Percentiles rank a stretch among this genome's conserved stretches.
These are phyloP conservation scores for Streblospio benedicti DNA, from an alignment of 1,140 invertebrate species.

Conservation along the genomic window DNA sequence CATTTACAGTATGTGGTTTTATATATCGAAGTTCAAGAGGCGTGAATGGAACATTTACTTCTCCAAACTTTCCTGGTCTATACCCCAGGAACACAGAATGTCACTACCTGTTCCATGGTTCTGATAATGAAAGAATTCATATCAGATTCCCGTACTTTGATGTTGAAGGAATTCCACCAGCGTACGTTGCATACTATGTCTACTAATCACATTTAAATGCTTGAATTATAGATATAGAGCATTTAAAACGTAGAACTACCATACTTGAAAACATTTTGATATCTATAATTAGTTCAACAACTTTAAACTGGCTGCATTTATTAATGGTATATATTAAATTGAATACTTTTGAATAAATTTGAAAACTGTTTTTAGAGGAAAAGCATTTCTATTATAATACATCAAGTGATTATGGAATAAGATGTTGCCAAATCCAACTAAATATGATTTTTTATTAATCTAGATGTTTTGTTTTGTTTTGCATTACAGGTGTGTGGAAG, in stretches of 20 bases:
- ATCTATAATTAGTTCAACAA: too few species aligned
- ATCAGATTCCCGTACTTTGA: slow-evolving; percentile 76
- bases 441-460: background rate
- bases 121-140: slow-evolving; percentile 67
- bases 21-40: slow-evolving; percentile 60
- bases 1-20: slow-evolving; percentile 50
- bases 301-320: too few species aligned
- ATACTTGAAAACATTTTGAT: too few species aligned
- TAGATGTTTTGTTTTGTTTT: slow-evolving; percentile 5
- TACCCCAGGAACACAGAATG: slow-evolving; percentile 88
- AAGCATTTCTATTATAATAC: too few species aligned
- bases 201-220: too few species aligned
- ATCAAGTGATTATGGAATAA: too few species aligned
- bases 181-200: slow-evolving; percentile 21
- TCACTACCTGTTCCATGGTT: slow-evolving; percentile 86
- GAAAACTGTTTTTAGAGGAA: too few species aligned
- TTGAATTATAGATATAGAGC: too few species aligned
- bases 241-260: too few species aligned
- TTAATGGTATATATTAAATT: too few species aligned
- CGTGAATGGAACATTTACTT: slow-evolving; percentile 70
- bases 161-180: slow-evolving; percentile 31
- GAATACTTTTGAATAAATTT: background rate
- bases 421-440: too few species aligned
- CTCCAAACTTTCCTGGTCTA: slow-evolving; percentile 84
- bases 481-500: slow-evolving; percentile 66